phyloP scores from a whole-genome alignment of 2,888 invertebrate species.

The Agriopis marginaria region DNA sequence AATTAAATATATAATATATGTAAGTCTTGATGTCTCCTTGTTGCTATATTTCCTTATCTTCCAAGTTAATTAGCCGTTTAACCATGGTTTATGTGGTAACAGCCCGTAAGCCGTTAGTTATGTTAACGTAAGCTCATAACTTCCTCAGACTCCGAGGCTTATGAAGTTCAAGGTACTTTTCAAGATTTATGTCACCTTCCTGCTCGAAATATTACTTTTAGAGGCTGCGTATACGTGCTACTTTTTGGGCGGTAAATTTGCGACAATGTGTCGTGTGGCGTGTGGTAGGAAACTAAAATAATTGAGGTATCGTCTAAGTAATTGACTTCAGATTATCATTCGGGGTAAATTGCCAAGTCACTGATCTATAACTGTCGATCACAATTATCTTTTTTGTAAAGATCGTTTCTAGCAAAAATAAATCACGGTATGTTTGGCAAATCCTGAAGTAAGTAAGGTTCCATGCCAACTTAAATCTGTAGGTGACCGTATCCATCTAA shows the following conservation, averaged over 20 bases:
- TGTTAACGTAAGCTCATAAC: constrained; percentile 33
- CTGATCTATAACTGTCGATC: too few relatives aligned
- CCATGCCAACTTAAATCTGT: too few relatives aligned
- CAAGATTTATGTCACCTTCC: constrained; percentile 37
- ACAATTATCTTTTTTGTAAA: too few relatives aligned
- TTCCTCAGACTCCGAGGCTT: constrained; percentile 32
- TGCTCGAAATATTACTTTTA: constrained; percentile 31
- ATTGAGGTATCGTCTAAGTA: too few relatives aligned
- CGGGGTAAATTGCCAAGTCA: too few relatives aligned
- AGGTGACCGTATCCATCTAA: too few relatives aligned
- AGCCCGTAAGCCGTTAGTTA: constrained; percentile 34
- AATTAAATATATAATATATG: neutral
- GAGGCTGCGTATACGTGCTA: constrained; percentile 9
- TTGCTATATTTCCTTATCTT: constrained; percentile 16
- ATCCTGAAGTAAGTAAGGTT: too few relatives aligned
- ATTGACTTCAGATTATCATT: too few relatives aligned
- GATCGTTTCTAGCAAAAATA: too few relatives aligned
- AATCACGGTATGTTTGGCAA: too few relatives aligned
- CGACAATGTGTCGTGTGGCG: neutral
- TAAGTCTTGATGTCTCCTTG: neutral
- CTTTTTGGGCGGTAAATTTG: constrained; percentile 3
- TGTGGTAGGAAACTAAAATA: too few relatives aligned
- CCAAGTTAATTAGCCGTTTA: constrained; percentile 31
- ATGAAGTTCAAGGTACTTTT: constrained; percentile 34
- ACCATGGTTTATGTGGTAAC: constrained; percentile 29